Base-by-base conservation (phyloP, 2,113 vertebrate genomes). In the Alethe castanea region DNA sequence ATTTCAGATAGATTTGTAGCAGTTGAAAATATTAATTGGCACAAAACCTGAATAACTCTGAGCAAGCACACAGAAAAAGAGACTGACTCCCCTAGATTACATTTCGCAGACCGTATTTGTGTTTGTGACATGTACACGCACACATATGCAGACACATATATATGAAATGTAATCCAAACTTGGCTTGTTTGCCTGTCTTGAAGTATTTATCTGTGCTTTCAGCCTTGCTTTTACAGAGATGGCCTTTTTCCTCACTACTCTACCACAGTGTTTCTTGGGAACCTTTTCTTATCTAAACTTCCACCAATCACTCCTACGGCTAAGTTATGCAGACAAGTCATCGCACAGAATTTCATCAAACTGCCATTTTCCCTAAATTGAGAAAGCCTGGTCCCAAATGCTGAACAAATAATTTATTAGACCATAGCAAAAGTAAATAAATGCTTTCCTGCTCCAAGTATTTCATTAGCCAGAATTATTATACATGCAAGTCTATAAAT, bases 391-490 rank as follows among this genome's bases (percentile, higher is more conserved):
- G 81, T 94, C 94, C 87, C 90, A 91, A 94, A 96, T 1, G 50
- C 94, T 81, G 88, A 97, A 91, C 88, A 92, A 96, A 94, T 95
- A 97, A 97, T 95, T 96, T 97, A 93, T 94, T 90, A 79, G 92
- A 88, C 81, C 66, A 23, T 16, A 89, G 91, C 79, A 95, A 95
- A 95, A 94, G 95, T 94, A 96, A 97, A 97, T 86, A 96, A 88
- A 90, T 92, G 95, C 79, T 97, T 94, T 92, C 94, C 84, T 92
- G 77, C 82, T 92, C 50, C 65, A 91, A 83, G 67, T 95, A 95
- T 94, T 97, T 97, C 85, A 95, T 95, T 96, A 96, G 77, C 76
- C 84, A 93, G 96, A 96, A 96, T 96, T 97, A 96, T 78, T 94
- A 89, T 64, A 85, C 65, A 88, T 83, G 91, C 8, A 36, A 94